A percentile compares a stretch with the other conserved stretches of the same genome.
phyloP scores from a whole-genome alignment of 1,140 invertebrate genomes.

The Aphaenogaster ashmeadi region DNA sequence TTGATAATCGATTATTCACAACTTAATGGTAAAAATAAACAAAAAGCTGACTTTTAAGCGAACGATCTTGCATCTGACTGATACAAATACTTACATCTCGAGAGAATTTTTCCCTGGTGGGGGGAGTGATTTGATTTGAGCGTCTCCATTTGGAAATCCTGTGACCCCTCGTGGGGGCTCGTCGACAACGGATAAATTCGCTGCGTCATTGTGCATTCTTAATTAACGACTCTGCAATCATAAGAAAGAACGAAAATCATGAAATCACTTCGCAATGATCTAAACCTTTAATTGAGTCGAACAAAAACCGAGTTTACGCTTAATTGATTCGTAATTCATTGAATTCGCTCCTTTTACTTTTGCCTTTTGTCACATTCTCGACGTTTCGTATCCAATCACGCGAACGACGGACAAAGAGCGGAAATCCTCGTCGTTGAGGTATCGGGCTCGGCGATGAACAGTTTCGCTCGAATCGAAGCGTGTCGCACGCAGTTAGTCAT shows the following conservation, averaged over 20 bases:
- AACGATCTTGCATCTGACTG: not conserved
- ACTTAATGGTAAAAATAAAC: not conserved
- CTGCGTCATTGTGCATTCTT: slow-evolving; percentile 87
- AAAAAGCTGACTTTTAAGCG: not conserved
- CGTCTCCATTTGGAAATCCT: slow-evolving; percentile 85
- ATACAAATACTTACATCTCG: slow-evolving; percentile 84
- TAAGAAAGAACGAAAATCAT: slow-evolving; percentile 27
- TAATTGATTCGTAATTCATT: slow-evolving; percentile 2
- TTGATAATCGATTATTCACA: not conserved
- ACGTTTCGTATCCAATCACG: not conserved
- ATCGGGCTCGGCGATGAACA: not conserved
- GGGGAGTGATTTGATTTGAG: slow-evolving; percentile 81
- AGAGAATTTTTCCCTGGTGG: slow-evolving; percentile 83
- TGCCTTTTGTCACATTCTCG: too few relatives aligned
- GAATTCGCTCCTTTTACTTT: not conserved
- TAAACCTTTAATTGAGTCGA: not conserved
- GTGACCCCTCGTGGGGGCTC: slow-evolving; percentile 83
- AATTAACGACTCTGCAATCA: slow-evolving; percentile 85
- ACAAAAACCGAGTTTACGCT: not conserved
- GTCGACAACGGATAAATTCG: slow-evolving; percentile 86
- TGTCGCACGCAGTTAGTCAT: slow-evolving; percentile 21
- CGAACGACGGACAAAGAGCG: not conserved
- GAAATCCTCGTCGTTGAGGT: not conserved
- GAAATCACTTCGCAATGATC: not conserved
- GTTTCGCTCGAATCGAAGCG: slow-evolving; percentile 2